phyloP scores from a whole-genome alignment of 2,888 invertebrate genomes.

The Drosophila dives region DNA sequence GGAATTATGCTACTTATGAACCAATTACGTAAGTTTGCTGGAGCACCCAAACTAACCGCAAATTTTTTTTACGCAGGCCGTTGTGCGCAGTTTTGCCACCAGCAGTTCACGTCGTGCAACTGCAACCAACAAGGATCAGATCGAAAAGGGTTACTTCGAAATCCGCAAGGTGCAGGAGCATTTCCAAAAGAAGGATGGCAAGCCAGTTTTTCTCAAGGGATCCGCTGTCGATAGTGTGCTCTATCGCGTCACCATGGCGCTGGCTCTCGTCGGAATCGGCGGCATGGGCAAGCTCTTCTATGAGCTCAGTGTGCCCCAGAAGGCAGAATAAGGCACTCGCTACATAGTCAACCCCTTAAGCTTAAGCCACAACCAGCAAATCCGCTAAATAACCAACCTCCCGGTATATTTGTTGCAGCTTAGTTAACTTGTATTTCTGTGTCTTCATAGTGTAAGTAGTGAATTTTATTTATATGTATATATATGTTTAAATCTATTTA shows the following conservation, averaged over 20 bases:
- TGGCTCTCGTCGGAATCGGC: slow-evolving; percentile 83
- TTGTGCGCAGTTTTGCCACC: slow-evolving; percentile 82
- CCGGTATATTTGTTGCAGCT: slow-evolving; percentile 53
- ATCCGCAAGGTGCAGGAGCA: slow-evolving; percentile 79
- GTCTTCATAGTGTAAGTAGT: slow-evolving; percentile 67
- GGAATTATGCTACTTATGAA: slow-evolving; percentile 6
- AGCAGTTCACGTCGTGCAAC: slow-evolving; percentile 64
- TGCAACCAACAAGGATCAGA: slow-evolving; percentile 65
- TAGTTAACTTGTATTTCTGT: slow-evolving; percentile 72
- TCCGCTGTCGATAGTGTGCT: slow-evolving; percentile 85
- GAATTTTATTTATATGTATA: background rate
- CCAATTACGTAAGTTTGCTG: slow-evolving; percentile 78
- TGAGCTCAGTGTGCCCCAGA: slow-evolving; percentile 81
- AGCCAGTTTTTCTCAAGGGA: slow-evolving; percentile 86
- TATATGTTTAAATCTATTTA: background rate
- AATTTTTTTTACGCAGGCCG: slow-evolving; percentile 70
- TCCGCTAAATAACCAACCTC: slow-evolving; percentile 43
- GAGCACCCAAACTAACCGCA: slow-evolving; percentile 62
- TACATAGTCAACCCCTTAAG: slow-evolving; percentile 44
- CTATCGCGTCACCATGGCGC: slow-evolving; percentile 84
- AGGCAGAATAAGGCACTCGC: slow-evolving; percentile 51
- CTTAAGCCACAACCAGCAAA: slow-evolving; percentile 55
- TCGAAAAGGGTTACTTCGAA: slow-evolving; percentile 81
- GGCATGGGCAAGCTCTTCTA: slow-evolving; percentile 81
- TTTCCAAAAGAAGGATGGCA: slow-evolving; percentile 85